Evolutionary conservation across 2,888 invertebrate genomes (phyloP).

Genomic region (Mechanitis mazaeus): DNA sequence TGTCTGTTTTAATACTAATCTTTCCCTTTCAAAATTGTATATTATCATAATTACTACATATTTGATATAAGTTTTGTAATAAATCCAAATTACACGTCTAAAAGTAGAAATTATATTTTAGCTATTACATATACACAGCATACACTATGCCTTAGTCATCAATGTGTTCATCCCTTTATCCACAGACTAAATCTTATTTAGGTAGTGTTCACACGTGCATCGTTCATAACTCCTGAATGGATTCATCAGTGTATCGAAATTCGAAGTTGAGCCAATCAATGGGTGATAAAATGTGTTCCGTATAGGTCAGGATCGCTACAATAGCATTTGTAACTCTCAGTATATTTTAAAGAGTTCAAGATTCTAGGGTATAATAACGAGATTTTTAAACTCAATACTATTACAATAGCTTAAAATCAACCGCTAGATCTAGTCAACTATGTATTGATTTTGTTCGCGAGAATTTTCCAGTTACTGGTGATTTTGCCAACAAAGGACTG

Average conservation of each 20-base stretch:
- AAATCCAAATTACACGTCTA: too few relatives aligned
- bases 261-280: conserved; percentile 22
- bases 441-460: conserved; percentile 52
- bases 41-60: too few relatives aligned
- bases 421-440: conserved; percentile 38
- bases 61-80: too few relatives aligned
- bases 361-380: neutral
- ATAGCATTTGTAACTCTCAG: neutral
- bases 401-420: conserved; percentile 28
- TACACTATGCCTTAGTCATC: neutral
- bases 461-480: conserved; percentile 41
- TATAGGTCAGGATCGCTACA: conserved; percentile 28
- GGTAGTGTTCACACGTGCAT: conserved; percentile 16
- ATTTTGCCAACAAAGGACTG: conserved; percentile 41
- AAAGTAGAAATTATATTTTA: too few relatives aligned
- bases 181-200: conserved; percentile 7
- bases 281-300: conserved; percentile 51
- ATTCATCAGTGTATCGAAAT: conserved; percentile 16
- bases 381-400: neutral
- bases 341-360: neutral
- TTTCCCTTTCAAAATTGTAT: too few relatives aligned
- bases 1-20: too few relatives aligned
- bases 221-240: conserved; percentile 13
- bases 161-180: neutral
- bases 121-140: neutral